Evolutionary conservation across 2,797 vertebrate genomes (phyloP).

Genomic region (Streptopelia turtur): DNA sequence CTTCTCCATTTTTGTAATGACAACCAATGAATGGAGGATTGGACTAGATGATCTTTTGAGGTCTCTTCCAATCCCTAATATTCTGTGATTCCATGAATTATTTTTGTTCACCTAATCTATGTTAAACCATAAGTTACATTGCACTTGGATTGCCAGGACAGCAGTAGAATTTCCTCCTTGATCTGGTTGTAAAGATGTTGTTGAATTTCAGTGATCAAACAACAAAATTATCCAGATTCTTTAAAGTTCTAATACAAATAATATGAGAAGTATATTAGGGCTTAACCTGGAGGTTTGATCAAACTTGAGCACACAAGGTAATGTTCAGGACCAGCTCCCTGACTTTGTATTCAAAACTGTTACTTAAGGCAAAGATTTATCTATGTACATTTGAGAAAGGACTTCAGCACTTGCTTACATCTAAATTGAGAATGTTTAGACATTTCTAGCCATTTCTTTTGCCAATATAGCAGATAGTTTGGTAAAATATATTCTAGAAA

Average conservation of each 20-base stretch:
- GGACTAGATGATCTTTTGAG: too few species aligned
- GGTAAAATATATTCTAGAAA: background rate
- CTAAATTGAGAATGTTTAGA: background rate
- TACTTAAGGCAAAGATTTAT: background rate
- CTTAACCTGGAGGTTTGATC: background rate
- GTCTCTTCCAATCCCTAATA: too few species aligned
- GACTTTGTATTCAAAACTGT: background rate
- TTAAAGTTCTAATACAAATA: background rate
- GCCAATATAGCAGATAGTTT: background rate
- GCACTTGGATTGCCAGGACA: background rate
- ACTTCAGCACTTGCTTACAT: background rate
- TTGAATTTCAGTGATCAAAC: background rate
- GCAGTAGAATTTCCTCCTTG: background rate
- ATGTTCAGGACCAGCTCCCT: background rate
- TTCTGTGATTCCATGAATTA: background rate
- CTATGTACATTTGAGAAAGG: background rate
- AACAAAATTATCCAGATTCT: background rate
- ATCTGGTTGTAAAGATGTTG: background rate
- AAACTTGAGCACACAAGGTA: background rate
- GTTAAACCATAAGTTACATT: background rate
- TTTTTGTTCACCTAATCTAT: background rate
- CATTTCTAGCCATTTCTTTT: background rate
- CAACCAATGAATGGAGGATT: background rate
- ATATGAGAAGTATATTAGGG: background rate
- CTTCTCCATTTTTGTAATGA: background rate